Evolutionary conservation across 2,797 vertebrate genomes (phyloP).

Genomic region (Coendou prehensilis): DNA sequence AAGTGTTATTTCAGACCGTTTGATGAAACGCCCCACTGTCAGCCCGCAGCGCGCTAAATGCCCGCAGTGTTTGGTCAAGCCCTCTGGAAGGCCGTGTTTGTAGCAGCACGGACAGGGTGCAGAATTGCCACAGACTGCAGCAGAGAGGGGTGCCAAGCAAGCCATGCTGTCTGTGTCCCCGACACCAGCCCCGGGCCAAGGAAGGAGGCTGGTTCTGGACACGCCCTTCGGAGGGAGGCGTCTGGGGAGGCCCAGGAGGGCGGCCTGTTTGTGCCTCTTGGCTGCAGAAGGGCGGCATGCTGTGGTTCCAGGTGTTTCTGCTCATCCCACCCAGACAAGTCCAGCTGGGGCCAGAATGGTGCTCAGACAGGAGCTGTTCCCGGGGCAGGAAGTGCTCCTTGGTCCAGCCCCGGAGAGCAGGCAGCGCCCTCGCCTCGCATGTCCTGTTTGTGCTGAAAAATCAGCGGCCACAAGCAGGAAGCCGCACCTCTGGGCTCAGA

Average conservation of each 20-base stretch:
- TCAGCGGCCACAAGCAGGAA: rapidly evolving
- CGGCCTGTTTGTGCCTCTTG: rapidly evolving
- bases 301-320: neutral
- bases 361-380: rapidly evolving
- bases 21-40: slow-evolving; percentile 89
- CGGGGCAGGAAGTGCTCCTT: rapidly evolving
- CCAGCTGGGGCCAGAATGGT: neutral
- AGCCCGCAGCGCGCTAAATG: slow-evolving; percentile 82
- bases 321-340: rapidly evolving
- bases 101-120: slow-evolving; percentile 64
- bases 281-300: too few relatives aligned
- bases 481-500: rapidly evolving
- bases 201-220: neutral
- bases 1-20: slow-evolving; percentile 85
- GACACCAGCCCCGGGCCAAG: neutral
- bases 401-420: rapidly evolving
- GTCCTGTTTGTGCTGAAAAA: rapidly evolving
- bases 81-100: slow-evolving; percentile 65
- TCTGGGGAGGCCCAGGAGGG: neutral
- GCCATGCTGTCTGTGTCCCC: neutral
- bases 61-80: slow-evolving; percentile 84
- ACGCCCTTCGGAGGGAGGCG: neutral
- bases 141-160: slow-evolving; percentile 42
- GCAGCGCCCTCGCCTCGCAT: rapidly evolving
- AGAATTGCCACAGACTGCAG: slow-evolving; percentile 58